Evolutionary conservation across 2,113 vertebrate species (phyloP), one percentile per base, ranked within the genome.

Genomic region (Murina feae): DNA sequence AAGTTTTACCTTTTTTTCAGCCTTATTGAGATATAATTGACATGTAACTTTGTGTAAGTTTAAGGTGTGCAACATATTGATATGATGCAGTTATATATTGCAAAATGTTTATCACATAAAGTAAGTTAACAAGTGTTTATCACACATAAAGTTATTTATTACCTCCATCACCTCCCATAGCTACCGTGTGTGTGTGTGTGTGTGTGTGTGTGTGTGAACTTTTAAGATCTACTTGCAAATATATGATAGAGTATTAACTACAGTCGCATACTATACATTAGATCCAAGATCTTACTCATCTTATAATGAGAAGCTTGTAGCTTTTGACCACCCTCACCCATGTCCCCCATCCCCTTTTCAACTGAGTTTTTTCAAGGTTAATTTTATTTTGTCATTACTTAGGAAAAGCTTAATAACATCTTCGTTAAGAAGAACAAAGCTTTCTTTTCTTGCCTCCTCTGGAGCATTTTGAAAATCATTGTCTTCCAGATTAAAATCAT

Each of bases 391-490:
- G 3, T 44, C 51, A 1, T 25, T 86, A 79, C 63, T 69, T 74
- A 37, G 32, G 35, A 65, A 74, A 94, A 42, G 37, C 69, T 76
- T 51, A 75, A 32, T 91, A 71, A 39, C 37, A 39, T 49, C 30
- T 63, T 65, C 72, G 74, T 44, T 85, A 39, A 74, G 72, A 68
- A 85, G 37, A n/a, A 63, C 55, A 71, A 78, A 32, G 2, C 21
- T 65, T 81, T 88, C 44, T 95, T 17, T 49, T 92, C 74, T 55
- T 68, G 60, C 53, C 6, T 79, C 25, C 63, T 83, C 44, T 69
- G 65, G 90, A 93, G 47, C 23, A 47, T 32, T 84, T 74, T 88
- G 42, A 82, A 93, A 94, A 92, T 78, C 37, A n/a, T n/a, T n/a
- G 9, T 37, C 39, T 69, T 80, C 32, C 35, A 87, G 49, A 4